These are phyloP conservation scores for Drosophila kambysellisi DNA, from an alignment of 2,888 invertebrate species.

Conservation along the genomic window DNA sequence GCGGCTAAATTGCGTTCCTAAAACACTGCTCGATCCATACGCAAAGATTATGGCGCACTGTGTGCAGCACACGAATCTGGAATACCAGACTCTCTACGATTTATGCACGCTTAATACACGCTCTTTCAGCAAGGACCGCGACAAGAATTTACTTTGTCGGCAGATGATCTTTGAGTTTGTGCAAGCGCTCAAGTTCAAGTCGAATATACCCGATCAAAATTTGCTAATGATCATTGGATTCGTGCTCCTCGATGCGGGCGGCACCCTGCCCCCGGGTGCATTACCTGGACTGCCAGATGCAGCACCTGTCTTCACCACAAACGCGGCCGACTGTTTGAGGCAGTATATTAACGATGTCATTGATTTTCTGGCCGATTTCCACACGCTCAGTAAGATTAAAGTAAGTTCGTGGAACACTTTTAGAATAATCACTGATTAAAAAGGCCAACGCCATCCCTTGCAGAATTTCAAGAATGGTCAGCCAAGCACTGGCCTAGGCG, in stretches of 20 bases:
- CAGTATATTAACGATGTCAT: conserved; percentile 96
- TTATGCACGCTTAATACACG: conserved; percentile 95
- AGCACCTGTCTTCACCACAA: conserved; percentile 88
- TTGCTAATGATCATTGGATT: conserved; percentile 95
- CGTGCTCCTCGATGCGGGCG: conserved; percentile 96
- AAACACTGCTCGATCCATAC: conserved; percentile 95
- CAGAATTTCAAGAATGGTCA: conserved; percentile 87
- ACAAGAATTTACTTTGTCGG: conserved; percentile 95
- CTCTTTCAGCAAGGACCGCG: conserved; percentile 95
- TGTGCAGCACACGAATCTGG: conserved; percentile 94
- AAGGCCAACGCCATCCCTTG: not conserved
- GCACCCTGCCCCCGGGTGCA: conserved; percentile 92
- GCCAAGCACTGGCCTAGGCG: conserved; percentile 91
- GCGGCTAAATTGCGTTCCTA: conserved; percentile 91
- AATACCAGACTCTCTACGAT: conserved; percentile 92
- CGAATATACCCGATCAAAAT: conserved; percentile 97
- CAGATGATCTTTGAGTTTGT: conserved; percentile 97
- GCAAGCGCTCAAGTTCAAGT: conserved; percentile 98
- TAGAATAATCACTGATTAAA: not conserved
- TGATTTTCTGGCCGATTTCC: conserved; percentile 98
- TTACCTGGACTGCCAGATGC: conserved; percentile 87
- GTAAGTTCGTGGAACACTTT: conserved; percentile 85
- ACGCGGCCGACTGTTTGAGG: conserved; percentile 97
- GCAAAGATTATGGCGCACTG: conserved; percentile 96
- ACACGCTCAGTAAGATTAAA: conserved; percentile 98